Percentiles rank a stretch among this genome's conserved stretches.
Conservation (phyloP, 2,888 invertebrate genomes). For the Mesorhabditis sp. region DNA sequence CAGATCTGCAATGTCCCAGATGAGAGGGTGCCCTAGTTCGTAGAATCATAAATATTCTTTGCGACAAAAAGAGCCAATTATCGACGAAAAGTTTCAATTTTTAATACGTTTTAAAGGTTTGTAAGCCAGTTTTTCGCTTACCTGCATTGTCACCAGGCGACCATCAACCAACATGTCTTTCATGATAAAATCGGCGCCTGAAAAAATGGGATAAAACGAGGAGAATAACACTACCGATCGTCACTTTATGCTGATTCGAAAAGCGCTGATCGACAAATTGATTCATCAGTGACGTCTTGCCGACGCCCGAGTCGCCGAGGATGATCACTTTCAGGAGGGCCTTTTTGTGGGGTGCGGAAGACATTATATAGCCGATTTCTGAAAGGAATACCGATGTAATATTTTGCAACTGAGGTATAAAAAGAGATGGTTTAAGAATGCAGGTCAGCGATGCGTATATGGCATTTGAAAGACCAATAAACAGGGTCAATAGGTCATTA, state of each 20-base stretch:
- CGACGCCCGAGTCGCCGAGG: conserved; percentile 70
- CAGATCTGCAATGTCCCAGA: conserved; percentile 71
- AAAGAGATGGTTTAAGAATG: too few relatives aligned
- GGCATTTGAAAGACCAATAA: too few relatives aligned
- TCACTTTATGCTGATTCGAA: conserved; percentile 90
- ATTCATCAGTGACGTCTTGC: conserved; percentile 99
- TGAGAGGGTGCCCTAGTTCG: too few relatives aligned
- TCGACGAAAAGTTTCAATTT: background rate
- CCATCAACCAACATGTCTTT: conserved; percentile 6
- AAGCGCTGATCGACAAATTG: conserved; percentile 99
- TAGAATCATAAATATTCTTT: too few relatives aligned
- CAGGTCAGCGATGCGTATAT: too few relatives aligned
- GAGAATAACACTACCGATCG: background rate
- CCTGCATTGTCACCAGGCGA: background rate
- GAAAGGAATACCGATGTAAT: too few relatives aligned
- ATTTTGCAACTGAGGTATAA: too few relatives aligned
- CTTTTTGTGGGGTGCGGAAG: conserved; percentile 47
- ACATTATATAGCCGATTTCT: too few relatives aligned
- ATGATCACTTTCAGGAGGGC: conserved; percentile 53
- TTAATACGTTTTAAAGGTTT: background rate
- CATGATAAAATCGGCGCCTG: background rate
- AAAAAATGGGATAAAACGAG: background rate
- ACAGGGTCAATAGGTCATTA: too few relatives aligned
- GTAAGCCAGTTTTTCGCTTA: background rate
- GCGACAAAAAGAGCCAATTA: background rate